Evolutionary conservation across 2,113 vertebrate genomes (phyloP).

Genomic region (Odontesthes bonariensis): DNA sequence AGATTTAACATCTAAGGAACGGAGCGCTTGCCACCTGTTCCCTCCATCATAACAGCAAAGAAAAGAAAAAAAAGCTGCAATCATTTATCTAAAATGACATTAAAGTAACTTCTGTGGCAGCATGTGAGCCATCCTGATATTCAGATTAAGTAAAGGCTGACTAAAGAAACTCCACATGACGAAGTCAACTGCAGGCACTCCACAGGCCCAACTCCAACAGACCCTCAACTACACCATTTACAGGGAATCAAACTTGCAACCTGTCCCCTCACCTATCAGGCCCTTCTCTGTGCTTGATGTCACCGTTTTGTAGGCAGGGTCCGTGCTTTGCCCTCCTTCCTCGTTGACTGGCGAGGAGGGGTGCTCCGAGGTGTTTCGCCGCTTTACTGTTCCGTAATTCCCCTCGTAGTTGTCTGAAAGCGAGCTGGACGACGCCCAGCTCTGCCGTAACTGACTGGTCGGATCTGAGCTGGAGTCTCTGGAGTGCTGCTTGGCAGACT

Average conservation of each 20-base stretch:
- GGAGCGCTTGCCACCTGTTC: constrained; percentile 3
- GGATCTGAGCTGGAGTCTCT: constrained; percentile 80
- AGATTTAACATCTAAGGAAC: background rate
- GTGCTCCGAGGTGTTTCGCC: constrained; percentile 82
- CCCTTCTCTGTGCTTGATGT: constrained; percentile 97
- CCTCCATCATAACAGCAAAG: background rate
- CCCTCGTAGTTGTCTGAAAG: constrained; percentile 90
- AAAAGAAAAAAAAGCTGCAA: constrained; percentile 2
- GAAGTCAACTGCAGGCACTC: too few species aligned
- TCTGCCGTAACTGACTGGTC: constrained; percentile 84
- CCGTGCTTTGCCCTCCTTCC: constrained; percentile 79
- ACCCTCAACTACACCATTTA: constrained; percentile 21
- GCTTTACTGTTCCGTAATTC: constrained; percentile 90
- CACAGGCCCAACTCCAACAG: too few species aligned
- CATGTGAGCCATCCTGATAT: background rate
- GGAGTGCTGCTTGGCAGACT: constrained; percentile 73
- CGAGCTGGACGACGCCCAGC: constrained; percentile 92
- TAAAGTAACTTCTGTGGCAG: background rate
- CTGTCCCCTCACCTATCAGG: constrained; percentile 90
- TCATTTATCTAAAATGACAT: background rate
- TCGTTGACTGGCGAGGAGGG: constrained; percentile 75
- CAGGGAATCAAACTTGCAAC: constrained; percentile 52
- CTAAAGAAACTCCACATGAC: background rate
- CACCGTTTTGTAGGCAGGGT: constrained; percentile 92
- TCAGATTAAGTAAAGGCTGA: background rate